These are phyloP conservation scores for Syngnathus floridae DNA, from an alignment of 2,113 vertebrate species.

Conservation along the genomic window DNA sequence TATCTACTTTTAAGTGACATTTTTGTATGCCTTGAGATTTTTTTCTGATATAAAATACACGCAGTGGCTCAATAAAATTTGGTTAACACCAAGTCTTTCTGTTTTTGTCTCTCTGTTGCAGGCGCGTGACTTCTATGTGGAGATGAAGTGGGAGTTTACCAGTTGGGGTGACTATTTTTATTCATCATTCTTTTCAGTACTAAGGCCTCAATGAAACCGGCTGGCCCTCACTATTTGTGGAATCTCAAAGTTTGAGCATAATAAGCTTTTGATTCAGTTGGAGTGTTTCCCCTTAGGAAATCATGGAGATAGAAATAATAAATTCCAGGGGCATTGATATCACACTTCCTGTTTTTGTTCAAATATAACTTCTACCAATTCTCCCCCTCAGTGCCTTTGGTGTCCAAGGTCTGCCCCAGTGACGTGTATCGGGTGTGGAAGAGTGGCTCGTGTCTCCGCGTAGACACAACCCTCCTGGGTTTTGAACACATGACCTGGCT, in stretches of 20 bases:
- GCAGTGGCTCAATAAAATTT: neutral
- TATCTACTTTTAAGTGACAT: neutral
- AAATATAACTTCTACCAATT: neutral
- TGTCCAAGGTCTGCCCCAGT: constrained; percentile 92
- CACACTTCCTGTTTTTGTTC: neutral
- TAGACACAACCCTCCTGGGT: constrained; percentile 90
- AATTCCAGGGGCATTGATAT: neutral
- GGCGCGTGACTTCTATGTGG: constrained; percentile 92
- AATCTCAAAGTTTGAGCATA: neutral
- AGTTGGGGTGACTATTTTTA: constrained; percentile 84
- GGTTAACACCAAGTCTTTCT: neutral
- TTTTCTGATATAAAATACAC: neutral
- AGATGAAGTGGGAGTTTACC: constrained; percentile 98
- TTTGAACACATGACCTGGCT: constrained; percentile 98
- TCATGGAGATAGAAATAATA: neutral
- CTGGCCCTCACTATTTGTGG: neutral
- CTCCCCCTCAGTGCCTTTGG: constrained; percentile 78
- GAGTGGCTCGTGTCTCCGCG: constrained; percentile 84
- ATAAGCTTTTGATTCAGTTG: neutral
- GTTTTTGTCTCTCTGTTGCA: constrained; percentile 42
- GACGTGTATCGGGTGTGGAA: constrained; percentile 95
- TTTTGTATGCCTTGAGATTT: neutral
- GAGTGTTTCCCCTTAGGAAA: neutral
- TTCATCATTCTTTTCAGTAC: neutral
- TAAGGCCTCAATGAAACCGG: neutral